Evolutionary conservation across 2,888 invertebrate genomes (phyloP), one percentile per base, ranked within the genome.

Genomic region (Drosophila colorata): DNA sequence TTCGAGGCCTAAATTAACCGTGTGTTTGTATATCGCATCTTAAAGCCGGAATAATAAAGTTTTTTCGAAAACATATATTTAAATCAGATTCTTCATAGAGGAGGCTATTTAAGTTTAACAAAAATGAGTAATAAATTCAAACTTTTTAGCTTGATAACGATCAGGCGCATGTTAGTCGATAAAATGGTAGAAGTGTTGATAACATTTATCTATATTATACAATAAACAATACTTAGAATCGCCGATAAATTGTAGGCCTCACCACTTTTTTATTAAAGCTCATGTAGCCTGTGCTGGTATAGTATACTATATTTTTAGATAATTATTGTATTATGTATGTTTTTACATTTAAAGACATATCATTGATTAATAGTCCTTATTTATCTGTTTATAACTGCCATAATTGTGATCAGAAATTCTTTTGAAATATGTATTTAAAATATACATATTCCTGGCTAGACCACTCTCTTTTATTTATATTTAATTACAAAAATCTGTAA

Each of bases 1-100:
- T 16, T 16, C 18, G 9, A 20, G 35, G 13, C n/a, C 9, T 13
- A 33, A 28, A 25, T 14, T 18, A n/a, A 28, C 14, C 41, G n/a
- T 48, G 28, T 60, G 16, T 37, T 60, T 20, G 59, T 59, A 20
- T 25, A 25, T 14, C 23, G 16, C n/a, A 28, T 35, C 9, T 18
- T 9, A 9, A 43, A 58, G 13, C 25, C 18, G 4, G 2, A 59
- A 18, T 18, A 46, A 37, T n/a, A 47, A 11, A 2, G 2, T 9
- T 56, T 47, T 43, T 47, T 25, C 8, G 8, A 37, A 49, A 11
- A 25, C 37, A 23, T 14, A 16, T 33, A 9, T 11, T n/a, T 11
- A 16, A 3, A 8, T 18, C 2, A 4, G 0, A 25, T 9, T 14
- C 2, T 14, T 46, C 25, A 2, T 20, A 20, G 20, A 20, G 20